Percentiles rank a stretch among this genome's conserved stretches.
These are phyloP conservation scores for Alouatta palliata DNA, from an alignment of 2,113 vertebrate genomes.

Conservation along the genomic window DNA sequence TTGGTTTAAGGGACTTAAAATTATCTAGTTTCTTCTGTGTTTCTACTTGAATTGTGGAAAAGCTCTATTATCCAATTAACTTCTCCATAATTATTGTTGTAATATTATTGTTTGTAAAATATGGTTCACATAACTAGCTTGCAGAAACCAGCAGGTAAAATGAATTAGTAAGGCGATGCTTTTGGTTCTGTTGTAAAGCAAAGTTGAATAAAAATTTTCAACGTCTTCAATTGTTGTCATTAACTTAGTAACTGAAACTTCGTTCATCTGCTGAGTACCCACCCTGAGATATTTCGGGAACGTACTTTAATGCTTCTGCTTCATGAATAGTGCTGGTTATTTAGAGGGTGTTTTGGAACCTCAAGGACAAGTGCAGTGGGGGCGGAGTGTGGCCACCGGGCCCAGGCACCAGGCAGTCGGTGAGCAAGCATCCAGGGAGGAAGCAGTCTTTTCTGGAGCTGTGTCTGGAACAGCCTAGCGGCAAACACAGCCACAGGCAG, in stretches of 20 bases:
- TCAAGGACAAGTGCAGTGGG: rapidly evolving
- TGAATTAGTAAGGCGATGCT: neutral
- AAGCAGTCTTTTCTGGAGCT: neutral
- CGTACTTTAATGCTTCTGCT: neutral
- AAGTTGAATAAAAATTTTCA: conserved; percentile 25
- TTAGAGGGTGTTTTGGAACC: rapidly evolving
- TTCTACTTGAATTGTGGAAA: conserved; percentile 29
- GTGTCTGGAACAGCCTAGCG: neutral
- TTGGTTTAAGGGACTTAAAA: neutral
- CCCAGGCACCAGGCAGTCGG: rapidly evolving
- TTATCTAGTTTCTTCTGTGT: neutral
- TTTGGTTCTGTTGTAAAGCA: conserved; percentile 10
- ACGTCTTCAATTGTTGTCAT: neutral
- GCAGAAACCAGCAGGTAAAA: neutral
- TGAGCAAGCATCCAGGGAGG: rapidly evolving
- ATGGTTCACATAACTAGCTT: neutral
- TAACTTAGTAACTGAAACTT: neutral
- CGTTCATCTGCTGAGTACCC: neutral
- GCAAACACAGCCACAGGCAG: neutral
- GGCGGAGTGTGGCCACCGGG: rapidly evolving
- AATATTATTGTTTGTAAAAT: neutral
- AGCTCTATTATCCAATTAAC: neutral
- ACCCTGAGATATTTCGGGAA: neutral
- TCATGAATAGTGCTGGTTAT: rapidly evolving
- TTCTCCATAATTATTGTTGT: neutral